Evolutionary conservation across 1,140 invertebrate genomes (phyloP).

Genomic region (Diploscapter pachys): DNA sequence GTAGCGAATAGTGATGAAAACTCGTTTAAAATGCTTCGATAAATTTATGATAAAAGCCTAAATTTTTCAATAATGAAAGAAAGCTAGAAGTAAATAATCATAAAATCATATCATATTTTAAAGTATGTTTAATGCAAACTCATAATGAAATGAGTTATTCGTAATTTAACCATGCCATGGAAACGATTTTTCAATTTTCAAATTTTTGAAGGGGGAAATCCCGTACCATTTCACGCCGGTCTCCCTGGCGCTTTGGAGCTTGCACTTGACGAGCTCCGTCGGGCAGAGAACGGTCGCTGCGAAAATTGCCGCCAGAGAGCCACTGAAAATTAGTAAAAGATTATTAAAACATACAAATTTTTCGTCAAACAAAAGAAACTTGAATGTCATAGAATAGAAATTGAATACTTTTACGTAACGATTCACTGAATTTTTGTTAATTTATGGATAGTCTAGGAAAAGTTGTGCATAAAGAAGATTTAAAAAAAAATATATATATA

Average conservation of each 20-base stretch:
- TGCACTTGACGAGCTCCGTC: slow-evolving; percentile 95
- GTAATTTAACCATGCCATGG: too few species aligned
- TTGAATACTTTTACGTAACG: too few species aligned
- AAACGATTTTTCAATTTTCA: too few species aligned
- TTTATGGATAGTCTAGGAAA: too few species aligned
- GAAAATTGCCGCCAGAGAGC: slow-evolving; percentile 94
- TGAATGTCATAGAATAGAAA: too few species aligned
- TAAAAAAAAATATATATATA: too few species aligned
- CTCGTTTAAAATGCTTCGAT: slow-evolving; percentile 7
- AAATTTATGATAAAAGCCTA: slow-evolving; percentile 14
- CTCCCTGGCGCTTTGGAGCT: slow-evolving; percentile 90
- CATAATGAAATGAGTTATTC: too few species aligned
- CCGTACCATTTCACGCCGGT: slow-evolving; percentile 60
- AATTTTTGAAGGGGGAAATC: background rate
- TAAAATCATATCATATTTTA: too few species aligned
- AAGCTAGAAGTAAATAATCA: slow-evolving; percentile 22
- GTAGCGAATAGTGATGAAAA: too few species aligned
- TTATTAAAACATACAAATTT: slow-evolving; percentile 47
- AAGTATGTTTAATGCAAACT: too few species aligned
- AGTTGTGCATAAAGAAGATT: too few species aligned
- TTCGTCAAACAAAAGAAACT: slow-evolving; percentile 54
- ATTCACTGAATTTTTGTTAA: too few species aligned
- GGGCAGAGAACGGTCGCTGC: slow-evolving; percentile 92
- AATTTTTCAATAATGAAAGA: background rate
- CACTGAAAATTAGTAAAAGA: slow-evolving; percentile 64